Evolutionary conservation across 2,113 vertebrate species (phyloP).

Genomic region (Phocoena sinus): DNA sequence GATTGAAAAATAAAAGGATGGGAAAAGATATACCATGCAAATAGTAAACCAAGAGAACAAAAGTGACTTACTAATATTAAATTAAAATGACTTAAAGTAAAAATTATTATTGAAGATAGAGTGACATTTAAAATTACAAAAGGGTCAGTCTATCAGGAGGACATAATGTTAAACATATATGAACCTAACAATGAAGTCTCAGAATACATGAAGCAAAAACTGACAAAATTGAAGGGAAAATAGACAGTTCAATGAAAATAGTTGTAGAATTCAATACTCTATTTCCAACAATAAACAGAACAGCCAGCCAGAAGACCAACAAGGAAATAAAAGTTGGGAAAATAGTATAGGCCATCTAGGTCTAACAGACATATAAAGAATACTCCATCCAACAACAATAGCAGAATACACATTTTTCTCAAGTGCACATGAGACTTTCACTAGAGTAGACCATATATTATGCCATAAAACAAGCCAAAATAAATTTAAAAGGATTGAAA

Average conservation of each 20-base stretch:
- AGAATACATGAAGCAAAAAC: neutral
- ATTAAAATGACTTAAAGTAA: neutral
- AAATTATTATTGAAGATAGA: neutral
- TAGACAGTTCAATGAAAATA: neutral
- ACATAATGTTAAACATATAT: neutral
- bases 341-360: neutral
- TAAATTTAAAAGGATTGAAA: neutral
- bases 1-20: neutral
- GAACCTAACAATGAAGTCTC: neutral
- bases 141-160: neutral
- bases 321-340: neutral
- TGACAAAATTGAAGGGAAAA: neutral
- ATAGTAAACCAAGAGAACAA: neutral
- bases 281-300: neutral
- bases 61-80: neutral
- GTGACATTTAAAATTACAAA: neutral
- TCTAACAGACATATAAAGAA: neutral
- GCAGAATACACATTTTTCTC: neutral
- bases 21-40: neutral
- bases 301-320: neutral
- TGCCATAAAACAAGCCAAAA: neutral
- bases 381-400: neutral
- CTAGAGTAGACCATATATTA: neutral
- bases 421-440: neutral
- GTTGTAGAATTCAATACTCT: neutral